Conservation (phyloP, 2,113 vertebrate genomes). For the Alethe diademata region DNA sequence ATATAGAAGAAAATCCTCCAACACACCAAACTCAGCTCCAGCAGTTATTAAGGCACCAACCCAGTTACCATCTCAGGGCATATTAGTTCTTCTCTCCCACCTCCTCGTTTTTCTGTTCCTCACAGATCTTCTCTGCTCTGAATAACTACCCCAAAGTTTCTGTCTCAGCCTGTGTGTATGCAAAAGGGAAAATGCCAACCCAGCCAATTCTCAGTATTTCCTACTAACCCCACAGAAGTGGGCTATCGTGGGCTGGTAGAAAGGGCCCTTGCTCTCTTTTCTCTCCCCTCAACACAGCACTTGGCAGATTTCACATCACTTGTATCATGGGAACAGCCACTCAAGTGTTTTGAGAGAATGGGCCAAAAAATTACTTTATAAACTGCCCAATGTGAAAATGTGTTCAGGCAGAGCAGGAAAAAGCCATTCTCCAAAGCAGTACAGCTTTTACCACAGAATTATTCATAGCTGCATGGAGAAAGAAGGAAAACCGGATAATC, state of each 20-base stretch:
- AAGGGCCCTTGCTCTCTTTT: neutral
- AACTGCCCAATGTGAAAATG: neutral
- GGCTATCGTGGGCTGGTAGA: neutral
- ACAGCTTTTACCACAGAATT: neutral
- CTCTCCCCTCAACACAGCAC: neutral
- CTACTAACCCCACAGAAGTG: neutral
- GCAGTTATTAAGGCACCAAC: neutral
- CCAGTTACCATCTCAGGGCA: neutral
- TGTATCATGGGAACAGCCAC: neutral
- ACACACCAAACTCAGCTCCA: neutral
- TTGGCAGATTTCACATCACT: neutral
- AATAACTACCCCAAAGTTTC: neutral
- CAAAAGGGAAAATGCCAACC: neutral
- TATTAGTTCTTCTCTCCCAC: neutral
- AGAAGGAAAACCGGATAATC: neutral
- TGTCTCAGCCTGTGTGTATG: neutral
- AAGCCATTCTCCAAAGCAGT: neutral
- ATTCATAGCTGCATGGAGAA: neutral
- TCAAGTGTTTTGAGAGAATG: neutral
- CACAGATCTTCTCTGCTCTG: neutral
- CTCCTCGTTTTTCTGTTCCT: neutral
- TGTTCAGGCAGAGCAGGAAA: neutral
- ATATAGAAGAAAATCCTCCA: constrained; percentile 25
- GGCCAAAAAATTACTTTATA: neutral
- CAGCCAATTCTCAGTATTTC: neutral